phyloP scores from a whole-genome alignment of 2,888 invertebrate species.

The Merodon equestris region DNA sequence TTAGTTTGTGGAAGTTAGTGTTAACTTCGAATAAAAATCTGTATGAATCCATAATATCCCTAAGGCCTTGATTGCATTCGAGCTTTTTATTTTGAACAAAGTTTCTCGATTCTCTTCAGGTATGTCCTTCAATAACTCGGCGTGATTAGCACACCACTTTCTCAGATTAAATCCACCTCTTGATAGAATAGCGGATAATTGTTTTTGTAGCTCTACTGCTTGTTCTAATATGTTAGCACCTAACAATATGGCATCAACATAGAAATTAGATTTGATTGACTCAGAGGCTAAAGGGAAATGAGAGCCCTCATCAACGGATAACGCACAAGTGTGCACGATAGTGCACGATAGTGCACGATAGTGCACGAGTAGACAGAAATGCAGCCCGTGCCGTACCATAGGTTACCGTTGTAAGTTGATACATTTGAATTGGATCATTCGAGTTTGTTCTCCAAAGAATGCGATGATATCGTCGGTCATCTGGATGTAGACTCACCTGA shows the following conservation, averaged over 20 bases:
- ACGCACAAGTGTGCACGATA: too few relatives aligned
- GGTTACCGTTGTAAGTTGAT: too few relatives aligned
- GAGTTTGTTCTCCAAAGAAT: constrained; percentile 51
- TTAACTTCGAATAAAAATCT: too few relatives aligned
- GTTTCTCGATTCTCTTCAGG: constrained; percentile 43
- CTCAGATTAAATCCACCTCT: constrained; percentile 21
- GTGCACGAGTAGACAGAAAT: constrained; percentile 31
- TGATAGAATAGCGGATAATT: constrained; percentile 2
- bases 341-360: too few relatives aligned
- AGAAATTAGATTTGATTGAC: constrained; percentile 14
- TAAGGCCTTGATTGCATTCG: constrained; percentile 54
- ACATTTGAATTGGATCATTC: constrained; percentile 32
- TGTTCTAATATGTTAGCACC: constrained; percentile 1
- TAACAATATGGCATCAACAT: constrained; percentile 18
- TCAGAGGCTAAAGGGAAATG: constrained; percentile 19
- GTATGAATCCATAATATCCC: constrained; percentile 61
- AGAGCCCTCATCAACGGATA: constrained; percentile 24
- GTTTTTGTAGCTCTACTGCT: constrained; percentile 14
- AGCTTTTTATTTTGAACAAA: constrained; percentile 37
- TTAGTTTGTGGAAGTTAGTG: too few relatives aligned
- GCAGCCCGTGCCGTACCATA: constrained; percentile 48
- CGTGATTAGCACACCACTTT: constrained; percentile 45
- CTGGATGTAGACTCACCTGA: constrained; percentile 30
- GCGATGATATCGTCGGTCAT: constrained; percentile 40
- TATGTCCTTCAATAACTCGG: constrained; percentile 4